Evolutionary conservation across 2,888 invertebrate genomes (phyloP).

Genomic region (Synanthedon myopaeformis): DNA sequence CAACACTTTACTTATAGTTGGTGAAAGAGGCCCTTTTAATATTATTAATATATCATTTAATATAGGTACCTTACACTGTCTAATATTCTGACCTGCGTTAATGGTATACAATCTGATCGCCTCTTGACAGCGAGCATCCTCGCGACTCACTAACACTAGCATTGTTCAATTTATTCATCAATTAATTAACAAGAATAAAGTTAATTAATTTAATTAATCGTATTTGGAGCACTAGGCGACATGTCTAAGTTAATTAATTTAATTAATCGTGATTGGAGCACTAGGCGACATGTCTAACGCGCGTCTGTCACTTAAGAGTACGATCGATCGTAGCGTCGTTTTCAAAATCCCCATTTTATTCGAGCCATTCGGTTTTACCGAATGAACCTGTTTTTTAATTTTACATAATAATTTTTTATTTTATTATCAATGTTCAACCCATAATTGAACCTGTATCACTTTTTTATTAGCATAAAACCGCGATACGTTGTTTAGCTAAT

Average conservation of each 20-base stretch:
- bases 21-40: no score
- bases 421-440: no score
- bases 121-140: background rate
- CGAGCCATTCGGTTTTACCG: no score
- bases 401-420: no score
- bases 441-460: no score
- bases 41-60: background rate
- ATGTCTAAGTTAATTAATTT: background rate
- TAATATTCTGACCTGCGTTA: constrained; percentile 38
- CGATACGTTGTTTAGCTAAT: no score
- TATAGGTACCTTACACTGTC: background rate
- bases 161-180: background rate
- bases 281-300: background rate
- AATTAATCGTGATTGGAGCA: background rate
- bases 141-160: background rate
- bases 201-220: background rate
- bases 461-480: no score
- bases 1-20: no score
- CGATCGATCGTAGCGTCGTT: background rate
- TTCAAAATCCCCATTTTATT: background rate
- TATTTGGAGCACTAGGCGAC: background rate
- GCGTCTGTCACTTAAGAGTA: background rate
- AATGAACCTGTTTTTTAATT: no score
- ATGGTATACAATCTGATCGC: constrained; percentile 28
- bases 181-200: background rate